phyloP scores from a whole-genome alignment of 2,113 vertebrate genomes.

The Labeo catla region DNA sequence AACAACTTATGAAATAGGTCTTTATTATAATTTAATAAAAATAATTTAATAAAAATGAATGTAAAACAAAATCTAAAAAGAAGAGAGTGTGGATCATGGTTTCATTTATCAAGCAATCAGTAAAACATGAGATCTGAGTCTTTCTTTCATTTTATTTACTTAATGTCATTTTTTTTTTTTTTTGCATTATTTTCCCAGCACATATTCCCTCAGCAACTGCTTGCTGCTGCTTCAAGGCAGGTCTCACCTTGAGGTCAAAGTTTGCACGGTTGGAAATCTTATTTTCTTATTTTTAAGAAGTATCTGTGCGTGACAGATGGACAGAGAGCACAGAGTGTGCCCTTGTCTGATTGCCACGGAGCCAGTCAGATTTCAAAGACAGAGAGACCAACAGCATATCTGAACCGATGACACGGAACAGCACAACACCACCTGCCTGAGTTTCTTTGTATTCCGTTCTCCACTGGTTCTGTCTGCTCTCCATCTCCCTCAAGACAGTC shows the following conservation, averaged over 20 bases:
- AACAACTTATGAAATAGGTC: too few relatives aligned
- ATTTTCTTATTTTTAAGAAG: constrained; percentile 5
- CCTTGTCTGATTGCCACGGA: neutral
- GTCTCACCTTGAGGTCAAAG: neutral
- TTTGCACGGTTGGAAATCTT: neutral
- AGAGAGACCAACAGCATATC: neutral
- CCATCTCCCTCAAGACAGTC: neutral
- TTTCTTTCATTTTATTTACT: neutral
- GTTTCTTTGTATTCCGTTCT: constrained; percentile 8
- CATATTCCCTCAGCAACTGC: neutral
- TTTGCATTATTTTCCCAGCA: neutral
- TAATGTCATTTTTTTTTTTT: neutral
- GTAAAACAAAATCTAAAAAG: too few relatives aligned
- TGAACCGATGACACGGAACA: neutral
- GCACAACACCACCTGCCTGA: neutral
- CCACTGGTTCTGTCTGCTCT: neutral
- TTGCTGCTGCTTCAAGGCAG: neutral
- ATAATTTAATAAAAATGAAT: too few relatives aligned
- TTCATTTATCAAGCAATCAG: neutral
- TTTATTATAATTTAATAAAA: too few relatives aligned
- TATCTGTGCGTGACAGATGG: constrained; percentile 3
- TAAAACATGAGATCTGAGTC: neutral
- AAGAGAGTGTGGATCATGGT: too few relatives aligned
- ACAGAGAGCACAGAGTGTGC: neutral
- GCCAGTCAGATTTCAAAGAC: constrained; percentile 25